A percentile compares a stretch with the other conserved stretches of the same genome.
Evolutionary conservation across 2,113 vertebrate genomes (phyloP).

Genomic region (Pogonocichla stellata): DNA sequence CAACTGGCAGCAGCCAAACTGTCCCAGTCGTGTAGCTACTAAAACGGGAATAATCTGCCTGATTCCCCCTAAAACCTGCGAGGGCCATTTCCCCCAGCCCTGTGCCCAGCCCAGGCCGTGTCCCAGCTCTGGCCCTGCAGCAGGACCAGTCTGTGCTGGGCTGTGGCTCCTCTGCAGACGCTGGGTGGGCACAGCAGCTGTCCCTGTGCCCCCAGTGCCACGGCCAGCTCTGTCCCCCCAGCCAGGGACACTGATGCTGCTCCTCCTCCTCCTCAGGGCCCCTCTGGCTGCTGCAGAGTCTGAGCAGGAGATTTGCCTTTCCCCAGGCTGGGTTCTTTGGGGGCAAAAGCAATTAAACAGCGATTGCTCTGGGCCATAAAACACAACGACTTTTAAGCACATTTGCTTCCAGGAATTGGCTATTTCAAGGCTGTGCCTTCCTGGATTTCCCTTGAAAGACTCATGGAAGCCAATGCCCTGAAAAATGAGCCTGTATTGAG

Average conservation of each 20-base stretch:
- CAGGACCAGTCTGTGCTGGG: not conserved
- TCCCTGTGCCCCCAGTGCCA: fast-evolving
- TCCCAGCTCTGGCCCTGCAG: not conserved
- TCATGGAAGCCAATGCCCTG: not conserved
- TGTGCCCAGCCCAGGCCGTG: fast-evolving
- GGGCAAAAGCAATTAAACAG: not conserved
- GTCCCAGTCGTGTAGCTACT: fast-evolving
- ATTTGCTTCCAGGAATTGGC: not conserved
- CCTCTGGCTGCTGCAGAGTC: not conserved
- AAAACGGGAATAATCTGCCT: not conserved
- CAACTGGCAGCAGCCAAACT: fast-evolving
- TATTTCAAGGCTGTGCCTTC: not conserved
- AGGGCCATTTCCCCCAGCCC: not conserved
- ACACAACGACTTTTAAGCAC: not conserved
- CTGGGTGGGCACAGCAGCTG: not conserved
- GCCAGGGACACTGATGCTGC: not conserved
- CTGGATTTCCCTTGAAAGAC: not conserved
- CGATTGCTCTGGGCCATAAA: not conserved
- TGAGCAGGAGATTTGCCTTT: not conserved
- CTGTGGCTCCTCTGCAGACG: fast-evolving
- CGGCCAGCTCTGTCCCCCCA: not conserved
- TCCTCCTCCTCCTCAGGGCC: not conserved
- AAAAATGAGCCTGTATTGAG: not conserved
- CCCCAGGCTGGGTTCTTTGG: not conserved
- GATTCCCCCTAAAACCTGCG: not conserved